phyloP scores from a whole-genome alignment of 2,888 invertebrate species.

The Hydropsyche betteni region DNA sequence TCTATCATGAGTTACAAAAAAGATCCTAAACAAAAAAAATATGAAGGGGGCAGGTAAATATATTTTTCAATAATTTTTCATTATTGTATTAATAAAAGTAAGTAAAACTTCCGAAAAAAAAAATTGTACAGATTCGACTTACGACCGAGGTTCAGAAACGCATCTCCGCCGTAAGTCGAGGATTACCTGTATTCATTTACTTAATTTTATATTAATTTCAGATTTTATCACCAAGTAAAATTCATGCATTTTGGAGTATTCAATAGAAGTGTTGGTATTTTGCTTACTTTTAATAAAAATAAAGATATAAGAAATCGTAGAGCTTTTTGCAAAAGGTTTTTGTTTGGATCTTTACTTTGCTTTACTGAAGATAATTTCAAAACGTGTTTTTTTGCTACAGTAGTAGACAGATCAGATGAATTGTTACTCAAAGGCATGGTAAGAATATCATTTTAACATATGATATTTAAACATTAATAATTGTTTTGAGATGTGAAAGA shows the following conservation, averaged over 20 bases:
- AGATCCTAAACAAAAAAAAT: constrained; percentile 59
- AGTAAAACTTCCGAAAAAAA: too few species aligned
- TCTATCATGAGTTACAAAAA: constrained; percentile 69
- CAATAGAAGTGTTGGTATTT: constrained; percentile 61
- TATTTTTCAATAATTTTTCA: neutral
- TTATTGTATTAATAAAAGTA: too few species aligned
- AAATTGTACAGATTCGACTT: too few species aligned
- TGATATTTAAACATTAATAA: too few species aligned
- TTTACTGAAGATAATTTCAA: constrained; percentile 76
- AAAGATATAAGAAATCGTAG: constrained; percentile 59
- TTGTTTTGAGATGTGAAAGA: too few species aligned
- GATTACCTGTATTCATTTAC: neutral
- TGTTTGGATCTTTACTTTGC: constrained; percentile 77
- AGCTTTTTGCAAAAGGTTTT: constrained; percentile 66
- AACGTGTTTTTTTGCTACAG: constrained; percentile 74
- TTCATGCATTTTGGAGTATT: constrained; percentile 59
- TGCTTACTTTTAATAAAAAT: constrained; percentile 58
- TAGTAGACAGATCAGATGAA: constrained; percentile 66
- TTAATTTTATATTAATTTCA: constrained; percentile 53
- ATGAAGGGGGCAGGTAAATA: constrained; percentile 37
- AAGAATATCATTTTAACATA: constrained; percentile 42
- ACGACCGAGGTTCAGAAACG: too few species aligned
- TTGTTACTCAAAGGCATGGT: constrained; percentile 58
- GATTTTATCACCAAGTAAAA: constrained; percentile 63
- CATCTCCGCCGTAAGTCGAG: too few species aligned